Evolutionary conservation across 2,113 vertebrate genomes (phyloP).

Genomic region (Cyanoramphus novaezelandiae): DNA sequence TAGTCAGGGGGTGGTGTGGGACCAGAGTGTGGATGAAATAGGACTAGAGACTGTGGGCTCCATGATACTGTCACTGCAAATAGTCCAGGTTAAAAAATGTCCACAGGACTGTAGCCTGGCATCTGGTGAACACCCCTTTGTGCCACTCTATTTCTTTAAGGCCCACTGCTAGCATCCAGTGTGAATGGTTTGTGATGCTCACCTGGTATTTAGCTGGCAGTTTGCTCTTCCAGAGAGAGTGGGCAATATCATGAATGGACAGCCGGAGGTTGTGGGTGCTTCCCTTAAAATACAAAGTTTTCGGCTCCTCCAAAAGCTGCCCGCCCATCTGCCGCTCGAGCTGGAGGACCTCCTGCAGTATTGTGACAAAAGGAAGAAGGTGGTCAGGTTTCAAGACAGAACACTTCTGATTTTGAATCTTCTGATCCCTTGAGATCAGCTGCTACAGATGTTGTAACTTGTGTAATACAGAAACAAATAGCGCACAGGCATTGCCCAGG

Average conservation of each 20-base stretch:
- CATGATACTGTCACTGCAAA: background rate
- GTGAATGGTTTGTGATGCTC: background rate
- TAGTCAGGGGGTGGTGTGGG: background rate
- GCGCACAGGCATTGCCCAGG: background rate
- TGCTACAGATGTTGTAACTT: background rate
- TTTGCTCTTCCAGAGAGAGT: conserved; percentile 94
- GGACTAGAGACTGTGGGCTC: background rate
- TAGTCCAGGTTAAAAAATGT: background rate
- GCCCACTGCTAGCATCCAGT: background rate
- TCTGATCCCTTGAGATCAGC: background rate
- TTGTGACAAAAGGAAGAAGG: background rate
- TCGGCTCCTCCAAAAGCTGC: conserved; percentile 92
- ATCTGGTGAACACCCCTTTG: background rate
- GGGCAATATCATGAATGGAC: conserved; percentile 89
- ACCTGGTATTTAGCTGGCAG: conserved; percentile 95
- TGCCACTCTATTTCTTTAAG: background rate
- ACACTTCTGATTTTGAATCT: background rate
- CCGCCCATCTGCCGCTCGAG: conserved; percentile 93
- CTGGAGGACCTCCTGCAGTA: conserved; percentile 88
- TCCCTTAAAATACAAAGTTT: conserved; percentile 93
- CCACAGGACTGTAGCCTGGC: background rate
- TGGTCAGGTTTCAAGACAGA: background rate
- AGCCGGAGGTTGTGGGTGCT: conserved; percentile 93
- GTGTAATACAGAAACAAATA: background rate
- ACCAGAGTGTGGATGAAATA: fast-evolving